These are phyloP conservation scores for Suricata suricatta DNA, from an alignment of 2,113 vertebrate species.

Conservation along the genomic window DNA sequence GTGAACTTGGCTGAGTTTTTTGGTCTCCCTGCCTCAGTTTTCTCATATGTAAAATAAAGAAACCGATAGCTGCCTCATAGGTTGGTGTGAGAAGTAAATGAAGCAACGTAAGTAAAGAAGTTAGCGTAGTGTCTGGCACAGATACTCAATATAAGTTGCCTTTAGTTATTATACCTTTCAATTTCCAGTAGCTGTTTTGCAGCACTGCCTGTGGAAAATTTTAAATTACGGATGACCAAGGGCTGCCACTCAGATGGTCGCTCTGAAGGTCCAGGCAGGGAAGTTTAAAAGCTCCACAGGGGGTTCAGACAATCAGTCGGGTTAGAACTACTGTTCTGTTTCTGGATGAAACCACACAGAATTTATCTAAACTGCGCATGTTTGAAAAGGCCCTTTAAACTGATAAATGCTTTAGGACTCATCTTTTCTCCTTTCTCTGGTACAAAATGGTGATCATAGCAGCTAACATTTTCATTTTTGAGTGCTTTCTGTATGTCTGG, in stretches of 20 bases:
- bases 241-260: not conserved
- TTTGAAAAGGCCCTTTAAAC: not conserved
- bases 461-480: not conserved
- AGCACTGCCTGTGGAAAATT: not conserved
- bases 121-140: not conserved
- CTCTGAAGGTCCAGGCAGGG: not conserved
- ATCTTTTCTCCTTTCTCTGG: not conserved
- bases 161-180: not conserved
- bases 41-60: constrained; percentile 16
- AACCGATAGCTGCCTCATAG: not conserved
- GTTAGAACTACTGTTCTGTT: not conserved
- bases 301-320: not conserved
- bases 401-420: not conserved
- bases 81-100: not conserved
- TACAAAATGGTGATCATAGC: not conserved
- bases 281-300: not conserved
- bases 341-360: not conserved
- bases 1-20: not conserved
- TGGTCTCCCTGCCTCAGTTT: not conserved
- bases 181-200: not conserved
- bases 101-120: not conserved
- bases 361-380: not conserved
- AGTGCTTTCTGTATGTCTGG: not conserved
- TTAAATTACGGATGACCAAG: not conserved
- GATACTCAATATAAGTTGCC: not conserved